A percentile compares a stretch with the other conserved stretches of the same genome.
Evolutionary conservation across 2,113 vertebrate genomes (phyloP).

Genomic region (Himantopus leucocephalus): DNA sequence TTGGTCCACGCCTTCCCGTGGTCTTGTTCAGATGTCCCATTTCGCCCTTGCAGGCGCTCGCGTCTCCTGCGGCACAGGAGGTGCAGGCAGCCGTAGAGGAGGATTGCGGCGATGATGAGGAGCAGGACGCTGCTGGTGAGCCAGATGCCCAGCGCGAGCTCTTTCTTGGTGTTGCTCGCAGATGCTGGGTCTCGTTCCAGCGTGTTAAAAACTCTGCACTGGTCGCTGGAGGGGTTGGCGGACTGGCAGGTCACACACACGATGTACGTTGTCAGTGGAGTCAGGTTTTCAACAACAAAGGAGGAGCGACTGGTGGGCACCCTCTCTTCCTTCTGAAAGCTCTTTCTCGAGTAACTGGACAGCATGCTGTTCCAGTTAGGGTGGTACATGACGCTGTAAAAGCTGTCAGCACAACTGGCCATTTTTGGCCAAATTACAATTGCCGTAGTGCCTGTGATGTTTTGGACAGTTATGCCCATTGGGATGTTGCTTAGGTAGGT

Average conservation of each 20-base stretch:
- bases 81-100: constrained; percentile 83
- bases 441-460: constrained; percentile 81
- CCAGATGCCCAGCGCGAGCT: constrained; percentile 84
- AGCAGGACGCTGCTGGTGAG: constrained; percentile 84
- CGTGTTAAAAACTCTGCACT: constrained; percentile 85
- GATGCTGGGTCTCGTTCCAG: constrained; percentile 60
- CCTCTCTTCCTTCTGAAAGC: constrained; percentile 83
- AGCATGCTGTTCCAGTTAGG: constrained; percentile 85
- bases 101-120: constrained; percentile 75
- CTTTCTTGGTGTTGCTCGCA: constrained; percentile 71
- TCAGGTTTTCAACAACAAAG: constrained; percentile 80
- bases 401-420: constrained; percentile 79
- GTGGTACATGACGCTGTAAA: constrained; percentile 90
- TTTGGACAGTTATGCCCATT: constrained; percentile 81
- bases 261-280: constrained; percentile 83
- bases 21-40: background rate
- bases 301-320: constrained; percentile 82
- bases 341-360: constrained; percentile 80
- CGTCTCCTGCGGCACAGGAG: constrained; percentile 69
- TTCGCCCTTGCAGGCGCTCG: background rate
- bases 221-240: constrained; percentile 78
- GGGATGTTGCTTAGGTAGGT: background rate
- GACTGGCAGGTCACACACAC: constrained; percentile 88
- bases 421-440: constrained; percentile 79
- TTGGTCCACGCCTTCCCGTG: background rate